Evolutionary conservation across 2,797 vertebrate genomes (phyloP).

Genomic region (Amphiprion clarkii): DNA sequence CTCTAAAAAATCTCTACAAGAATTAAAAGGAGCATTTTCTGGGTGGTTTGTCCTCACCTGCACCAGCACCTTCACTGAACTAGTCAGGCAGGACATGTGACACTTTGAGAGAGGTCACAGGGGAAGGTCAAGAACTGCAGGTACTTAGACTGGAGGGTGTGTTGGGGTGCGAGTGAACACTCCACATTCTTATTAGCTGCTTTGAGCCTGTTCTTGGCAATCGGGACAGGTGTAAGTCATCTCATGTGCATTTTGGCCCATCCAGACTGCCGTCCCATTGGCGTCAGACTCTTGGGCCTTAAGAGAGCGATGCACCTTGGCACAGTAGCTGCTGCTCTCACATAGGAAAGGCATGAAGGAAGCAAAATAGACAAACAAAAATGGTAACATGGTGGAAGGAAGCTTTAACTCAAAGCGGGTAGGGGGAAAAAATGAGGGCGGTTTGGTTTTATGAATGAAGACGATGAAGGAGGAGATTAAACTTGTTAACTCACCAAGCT

Average conservation of each 20-base stretch:
- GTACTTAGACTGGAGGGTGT: constrained; percentile 46
- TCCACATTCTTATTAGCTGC: constrained; percentile 69
- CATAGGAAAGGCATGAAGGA: constrained; percentile 31
- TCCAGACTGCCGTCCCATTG: constrained; percentile 78
- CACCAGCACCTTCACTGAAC: constrained; percentile 59
- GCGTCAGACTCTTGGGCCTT: constrained; percentile 75
- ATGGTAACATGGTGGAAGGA: constrained; percentile 21
- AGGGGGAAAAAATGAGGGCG: constrained; percentile 8
- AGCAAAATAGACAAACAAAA: constrained; percentile 15
- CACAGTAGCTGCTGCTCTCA: constrained; percentile 82
- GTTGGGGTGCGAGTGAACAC: constrained; percentile 15
- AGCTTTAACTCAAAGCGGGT: constrained; percentile 1
- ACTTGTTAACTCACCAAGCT: constrained; percentile 94
- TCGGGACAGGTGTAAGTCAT: constrained; percentile 85
- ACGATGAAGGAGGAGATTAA: constrained; percentile 44
- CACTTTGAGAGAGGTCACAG: constrained; percentile 57
- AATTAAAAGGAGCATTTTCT: background rate
- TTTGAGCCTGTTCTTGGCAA: constrained; percentile 81
- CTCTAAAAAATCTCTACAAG: constrained; percentile 6
- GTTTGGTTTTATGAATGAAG: constrained; percentile 57
- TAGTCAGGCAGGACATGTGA: constrained; percentile 68
- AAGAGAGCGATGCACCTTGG: constrained; percentile 76
- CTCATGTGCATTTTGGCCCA: constrained; percentile 80
- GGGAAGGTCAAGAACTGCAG: constrained; percentile 56
- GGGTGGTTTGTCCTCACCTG: constrained; percentile 71